Percentiles rank a stretch among this genome's conserved stretches.
Conservation (phyloP, 2,113 vertebrate species). For the Catharus bicknelli region DNA sequence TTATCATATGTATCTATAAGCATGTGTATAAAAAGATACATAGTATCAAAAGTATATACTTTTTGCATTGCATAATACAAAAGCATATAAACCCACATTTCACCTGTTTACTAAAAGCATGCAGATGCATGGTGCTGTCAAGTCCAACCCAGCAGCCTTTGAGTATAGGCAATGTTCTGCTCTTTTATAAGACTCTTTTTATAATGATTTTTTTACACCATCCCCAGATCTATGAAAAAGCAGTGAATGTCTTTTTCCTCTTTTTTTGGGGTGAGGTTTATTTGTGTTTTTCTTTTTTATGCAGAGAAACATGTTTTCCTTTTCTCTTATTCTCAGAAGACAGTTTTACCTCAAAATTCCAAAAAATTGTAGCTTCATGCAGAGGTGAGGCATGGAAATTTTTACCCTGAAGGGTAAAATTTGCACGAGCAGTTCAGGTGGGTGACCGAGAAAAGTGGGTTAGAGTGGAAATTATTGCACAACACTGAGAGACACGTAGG, state of each 20-base stretch:
- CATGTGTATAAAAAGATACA: neutral
- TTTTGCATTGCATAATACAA: neutral
- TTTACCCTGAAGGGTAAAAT: conserved; percentile 9
- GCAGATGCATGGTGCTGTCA: neutral
- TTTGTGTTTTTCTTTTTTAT: neutral
- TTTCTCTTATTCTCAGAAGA: neutral
- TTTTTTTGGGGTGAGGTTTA: accelerated
- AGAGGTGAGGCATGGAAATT: neutral
- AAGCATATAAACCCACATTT: neutral
- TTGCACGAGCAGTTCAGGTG: neutral
- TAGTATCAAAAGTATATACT: neutral
- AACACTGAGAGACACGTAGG: neutral
- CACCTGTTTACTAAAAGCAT: neutral
- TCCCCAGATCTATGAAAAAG: neutral
- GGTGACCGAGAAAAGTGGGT: conserved; percentile 5
- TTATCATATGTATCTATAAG: neutral
- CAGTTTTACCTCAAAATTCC: neutral
- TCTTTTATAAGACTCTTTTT: neutral
- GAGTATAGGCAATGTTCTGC: neutral
- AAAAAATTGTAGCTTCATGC: neutral
- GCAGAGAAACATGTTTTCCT: neutral
- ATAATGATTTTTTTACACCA: neutral
- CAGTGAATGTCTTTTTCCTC: neutral
- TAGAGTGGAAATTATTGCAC: conserved; percentile 39
- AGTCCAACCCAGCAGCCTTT: neutral